Evolutionary conservation across 2,888 invertebrate species (phyloP).

Genomic region (Arge pagana): DNA sequence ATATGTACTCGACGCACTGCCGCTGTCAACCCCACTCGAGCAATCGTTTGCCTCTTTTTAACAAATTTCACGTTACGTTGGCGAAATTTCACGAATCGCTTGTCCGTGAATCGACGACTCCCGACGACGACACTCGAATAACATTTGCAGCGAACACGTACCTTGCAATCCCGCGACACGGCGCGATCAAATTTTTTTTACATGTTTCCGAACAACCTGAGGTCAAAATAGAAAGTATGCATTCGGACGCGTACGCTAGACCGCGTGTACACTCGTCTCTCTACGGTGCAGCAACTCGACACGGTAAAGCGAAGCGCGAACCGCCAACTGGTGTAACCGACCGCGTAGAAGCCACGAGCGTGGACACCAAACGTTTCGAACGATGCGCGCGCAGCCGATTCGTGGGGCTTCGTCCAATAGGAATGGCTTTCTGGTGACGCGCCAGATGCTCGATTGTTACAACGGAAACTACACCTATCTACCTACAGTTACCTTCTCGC

Average conservation of each 20-base stretch:
- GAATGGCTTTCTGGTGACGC: constrained; percentile 5
- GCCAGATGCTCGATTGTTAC: constrained; percentile 8
- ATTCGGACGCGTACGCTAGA: constrained; percentile 31
- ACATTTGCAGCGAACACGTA: too few relatives aligned
- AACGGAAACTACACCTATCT: constrained; percentile 4
- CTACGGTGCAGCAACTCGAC: not conserved
- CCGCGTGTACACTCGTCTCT: constrained; percentile 3
- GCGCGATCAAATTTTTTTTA: too few relatives aligned
- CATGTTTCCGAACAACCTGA: constrained; percentile 30
- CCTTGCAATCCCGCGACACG: too few relatives aligned
- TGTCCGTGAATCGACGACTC: too few relatives aligned
- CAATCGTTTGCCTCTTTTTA: too few relatives aligned
- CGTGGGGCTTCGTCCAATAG: constrained; percentile 9
- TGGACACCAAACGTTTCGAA: constrained; percentile 17
- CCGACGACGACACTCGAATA: too few relatives aligned
- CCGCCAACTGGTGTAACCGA: constrained; percentile 17
- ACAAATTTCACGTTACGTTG: too few relatives aligned
- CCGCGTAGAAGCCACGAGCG: constrained; percentile 11
- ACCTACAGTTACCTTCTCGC: not conserved
- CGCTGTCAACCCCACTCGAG: too few relatives aligned
- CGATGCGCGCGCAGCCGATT: constrained; percentile 6
- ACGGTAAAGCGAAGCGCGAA: constrained; percentile 20
- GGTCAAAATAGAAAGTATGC: constrained; percentile 51
- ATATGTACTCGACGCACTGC: too few relatives aligned
- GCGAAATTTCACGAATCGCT: too few relatives aligned